A percentile compares a stretch with the other conserved stretches of the same genome.
Evolutionary conservation across 1,140 invertebrate species (phyloP).

Genomic region (Solen grandis): DNA sequence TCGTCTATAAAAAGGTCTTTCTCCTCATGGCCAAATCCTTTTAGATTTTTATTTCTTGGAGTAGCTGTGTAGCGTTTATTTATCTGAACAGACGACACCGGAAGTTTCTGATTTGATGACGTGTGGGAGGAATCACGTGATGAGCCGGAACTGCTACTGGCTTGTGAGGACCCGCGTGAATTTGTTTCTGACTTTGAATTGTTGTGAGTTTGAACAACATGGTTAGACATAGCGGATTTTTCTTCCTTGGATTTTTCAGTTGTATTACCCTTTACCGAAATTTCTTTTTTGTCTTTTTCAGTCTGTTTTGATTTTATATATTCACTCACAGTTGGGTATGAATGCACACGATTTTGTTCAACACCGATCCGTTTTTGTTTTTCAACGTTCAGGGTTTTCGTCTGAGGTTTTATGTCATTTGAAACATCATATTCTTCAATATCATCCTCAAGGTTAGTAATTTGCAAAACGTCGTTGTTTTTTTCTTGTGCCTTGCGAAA

Average conservation of each 20-base stretch:
- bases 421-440: constrained; percentile 13
- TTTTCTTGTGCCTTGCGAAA: background rate
- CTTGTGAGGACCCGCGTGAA: background rate
- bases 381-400: background rate
- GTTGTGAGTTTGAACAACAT: background rate
- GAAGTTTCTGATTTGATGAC: background rate
- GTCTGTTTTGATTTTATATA: background rate
- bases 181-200: too few species aligned
- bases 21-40: constrained; percentile 35
- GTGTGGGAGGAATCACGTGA: background rate
- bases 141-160: background rate
- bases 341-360: background rate
- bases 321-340: background rate
- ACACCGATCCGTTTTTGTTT: background rate
- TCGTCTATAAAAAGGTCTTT: constrained; percentile 27
- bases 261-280: background rate
- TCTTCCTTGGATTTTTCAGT: background rate
- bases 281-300: background rate
- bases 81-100: background rate
- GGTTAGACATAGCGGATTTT: background rate
- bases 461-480: constrained; percentile 5
- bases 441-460: constrained; percentile 17
- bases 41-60: constrained; percentile 17
- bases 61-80: background rate
- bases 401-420: background rate